Evolutionary conservation across 2,888 invertebrate species (phyloP), one percentile per base, ranked within the genome.

Genomic region (Amorpha juglandis): DNA sequence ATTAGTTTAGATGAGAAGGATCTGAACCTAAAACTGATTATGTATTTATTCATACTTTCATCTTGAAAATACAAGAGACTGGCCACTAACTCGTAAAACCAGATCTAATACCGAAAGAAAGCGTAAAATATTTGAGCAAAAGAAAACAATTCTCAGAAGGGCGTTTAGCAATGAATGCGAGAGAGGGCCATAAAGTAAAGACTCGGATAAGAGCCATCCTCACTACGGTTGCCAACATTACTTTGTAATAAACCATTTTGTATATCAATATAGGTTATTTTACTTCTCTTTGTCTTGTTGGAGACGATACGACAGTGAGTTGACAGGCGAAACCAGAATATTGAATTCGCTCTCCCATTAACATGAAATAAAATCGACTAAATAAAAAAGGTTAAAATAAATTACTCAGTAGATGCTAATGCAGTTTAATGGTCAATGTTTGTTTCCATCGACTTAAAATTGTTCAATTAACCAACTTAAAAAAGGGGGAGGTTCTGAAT

Each of bases 121-220:
- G 11, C 42, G 58, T 19, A 58, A 42, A 58, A 58, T 58, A 38
- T 42, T 16, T 21, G 58, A 42, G 42, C 58, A 42, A 58, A 42
- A 19, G 58, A 58, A 42, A 58, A 58, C 58, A 58, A 58, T 58
- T 42, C 58, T 58, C 58, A 38, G 42, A 58, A 58, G 58, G 58
- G 58, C 42, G 42, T 58, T 58, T 58, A 58, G 58, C 58, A 58
- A 58, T 58, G 58, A 58, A 58, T 58, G 58, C 42, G 58, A 19
- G 58, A 55, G 35, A 58, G 58, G 55, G 38, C 19, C 42, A 19
- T 58, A 58, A 58, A 58, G 42, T 58, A 42, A 58, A 58, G 58
- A 58, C 11, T n/a, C 38, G 38, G 58, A 58, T 58, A 58, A 58
- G 58, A 19, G 58, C 42, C 55, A 16, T 55, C 42, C 58, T 11